These are phyloP conservation scores for Adelges cooleyi DNA, from an alignment of 1,140 invertebrate species.

Conservation along the genomic window DNA sequence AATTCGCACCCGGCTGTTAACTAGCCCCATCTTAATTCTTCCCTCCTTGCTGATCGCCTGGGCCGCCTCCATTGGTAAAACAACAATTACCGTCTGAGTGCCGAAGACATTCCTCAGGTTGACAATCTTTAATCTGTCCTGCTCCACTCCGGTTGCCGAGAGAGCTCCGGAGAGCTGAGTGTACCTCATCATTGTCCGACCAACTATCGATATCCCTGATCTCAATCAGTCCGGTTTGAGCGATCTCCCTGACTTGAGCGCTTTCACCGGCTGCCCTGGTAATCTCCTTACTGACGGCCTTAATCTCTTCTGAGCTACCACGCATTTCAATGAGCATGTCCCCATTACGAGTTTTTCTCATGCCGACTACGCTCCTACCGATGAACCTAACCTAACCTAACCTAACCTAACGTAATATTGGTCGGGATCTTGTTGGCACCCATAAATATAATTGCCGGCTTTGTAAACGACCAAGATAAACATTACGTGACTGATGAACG, in stretches of 20 bases:
- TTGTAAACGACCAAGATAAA: too few relatives aligned
- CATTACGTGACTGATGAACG: too few relatives aligned
- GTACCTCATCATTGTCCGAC: too few relatives aligned
- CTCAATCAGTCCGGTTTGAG: too few relatives aligned
- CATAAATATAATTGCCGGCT: too few relatives aligned
- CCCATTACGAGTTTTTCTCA: not conserved
- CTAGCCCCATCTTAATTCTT: not conserved
- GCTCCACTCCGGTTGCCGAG: not conserved
- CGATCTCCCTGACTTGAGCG: too few relatives aligned
- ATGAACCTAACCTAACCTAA: too few relatives aligned
- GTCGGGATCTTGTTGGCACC: too few relatives aligned
- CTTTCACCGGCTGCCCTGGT: not conserved
- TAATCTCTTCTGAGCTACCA: not conserved
- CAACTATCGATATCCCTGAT: too few relatives aligned
- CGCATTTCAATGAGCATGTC: too few relatives aligned
- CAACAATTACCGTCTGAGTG: not conserved
- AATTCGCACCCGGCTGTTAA: not conserved
- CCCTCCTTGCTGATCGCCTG: not conserved
- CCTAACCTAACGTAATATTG: too few relatives aligned
- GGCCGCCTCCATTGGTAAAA: not conserved
- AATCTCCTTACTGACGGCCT: not conserved
- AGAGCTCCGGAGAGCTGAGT: too few relatives aligned
- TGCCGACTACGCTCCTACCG: not conserved
- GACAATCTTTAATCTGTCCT: not conserved
- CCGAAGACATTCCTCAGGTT: not conserved